Evolutionary conservation across 2,888 invertebrate genomes (phyloP), one percentile per base, ranked within the genome.

Genomic region (Palloptera scutellata): DNA sequence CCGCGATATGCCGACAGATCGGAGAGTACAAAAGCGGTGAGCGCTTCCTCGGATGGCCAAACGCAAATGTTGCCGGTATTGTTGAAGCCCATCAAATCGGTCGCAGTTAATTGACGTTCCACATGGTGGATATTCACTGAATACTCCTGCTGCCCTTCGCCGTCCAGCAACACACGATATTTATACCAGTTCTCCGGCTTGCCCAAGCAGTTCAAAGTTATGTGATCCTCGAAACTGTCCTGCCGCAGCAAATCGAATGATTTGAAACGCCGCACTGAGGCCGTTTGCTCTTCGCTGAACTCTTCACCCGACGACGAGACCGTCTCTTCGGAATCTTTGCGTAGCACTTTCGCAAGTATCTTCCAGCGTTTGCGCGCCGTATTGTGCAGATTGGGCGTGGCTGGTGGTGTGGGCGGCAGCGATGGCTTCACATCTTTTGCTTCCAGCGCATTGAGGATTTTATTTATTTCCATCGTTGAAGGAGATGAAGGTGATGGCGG

Each of bases 41-140:
- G 82, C 4, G 92, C 90, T 82, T 92, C 92, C 83, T 92, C 92
- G 0, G 92, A 92, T 13, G 92, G 92, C 92, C 92, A 92, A 6
- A 92, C 89, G 82, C 92, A 91, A 9, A 93, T 88, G 82, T 92
- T 93, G 55, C 92, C 92, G 1, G 92, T 92, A 77, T 92, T 92
- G 78, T 93, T 92, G 84, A 92, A 92, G n/a, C 92, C 92, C 86
- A 91, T 91, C 58, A 92, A 85, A 76, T 92, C 91, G 77, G 87
- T 88, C 17, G 91, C 90, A 1, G 91, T 91, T 77, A 91, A 88
- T 52, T 86, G 88, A 65, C 89, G 87, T 67, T 87, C 87, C 73
- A 89, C 88, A 43, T 89, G 88, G 15, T 89, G 88, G 48, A 91
- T 87, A 70, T 88, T 87, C 2, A 90, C 86, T 30, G 81, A 86